Evolutionary conservation across 2,113 vertebrate genomes (phyloP), one percentile per base, ranked within the genome.

Genomic region (Salvelinus sp.): DNA sequence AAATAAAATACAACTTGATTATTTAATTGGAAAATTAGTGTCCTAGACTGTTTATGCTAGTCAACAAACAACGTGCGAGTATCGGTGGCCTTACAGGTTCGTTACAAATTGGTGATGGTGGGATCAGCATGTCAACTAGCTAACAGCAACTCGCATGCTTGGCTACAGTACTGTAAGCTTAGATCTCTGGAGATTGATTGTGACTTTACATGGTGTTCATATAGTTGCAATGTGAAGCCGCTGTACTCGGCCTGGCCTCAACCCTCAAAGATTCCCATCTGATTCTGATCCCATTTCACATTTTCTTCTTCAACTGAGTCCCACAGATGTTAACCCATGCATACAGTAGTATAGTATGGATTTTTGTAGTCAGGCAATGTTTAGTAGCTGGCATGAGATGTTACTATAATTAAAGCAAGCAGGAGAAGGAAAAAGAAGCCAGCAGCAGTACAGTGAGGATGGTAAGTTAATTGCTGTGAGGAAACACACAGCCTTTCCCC

Each of bases 391-490:
- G 75, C 78, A 77, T 77, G 79, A 81, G 73, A 85, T 66, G 76
- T 83, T 79, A 82, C 78, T 5, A 79, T 65, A 84, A 79, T 72
- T 72, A 83, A 78, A 77, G 80, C 69, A 80, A 69, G 70, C 76
- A 77, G 79, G 28, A 38, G 9, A 57, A 67, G 14, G 10, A 74
- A 13, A 82, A 74, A 69, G 48, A 76, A 88, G 79, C 76, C 82
- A 79, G 81, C 78, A 79, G 73, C 81, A 69, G 72, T 71, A 62
- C 78, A 74, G 81, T 76, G 79, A 73, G 50, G 82, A 83, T 81
- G 12, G 6, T 69, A 81, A 90, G 80, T 69, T 80, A 89, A 86
- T 78, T 76, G 62, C 86, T 77, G 81, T 38, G 38, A 83, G 87
- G 85, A 90, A 76, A 80, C 72, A 70, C 73, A 66, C 75, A 86